Evolutionary conservation across 1,140 invertebrate genomes (phyloP), one percentile per base, ranked within the genome.

Genomic region (Triops cancriformis): DNA sequence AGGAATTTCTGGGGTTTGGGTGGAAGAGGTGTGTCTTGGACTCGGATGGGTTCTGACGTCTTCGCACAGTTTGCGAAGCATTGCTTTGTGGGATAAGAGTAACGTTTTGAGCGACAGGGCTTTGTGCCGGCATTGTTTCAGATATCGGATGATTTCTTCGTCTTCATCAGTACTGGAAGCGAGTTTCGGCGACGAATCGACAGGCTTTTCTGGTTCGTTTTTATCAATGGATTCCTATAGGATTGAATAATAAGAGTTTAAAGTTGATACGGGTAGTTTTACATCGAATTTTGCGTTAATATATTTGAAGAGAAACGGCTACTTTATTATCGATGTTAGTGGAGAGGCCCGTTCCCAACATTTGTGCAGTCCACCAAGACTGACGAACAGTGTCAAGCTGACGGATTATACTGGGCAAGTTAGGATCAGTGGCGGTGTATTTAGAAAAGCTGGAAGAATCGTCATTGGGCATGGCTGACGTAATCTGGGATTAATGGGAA

Each of bases 381-480:
- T 64, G 51, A 64, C 51, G 51, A 64, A 64, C 51, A 64, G 51
- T 64, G n/a, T 64, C 51, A 64, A 64, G 51, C n/a, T 64, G 51
- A n/a, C 51, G 14, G 14, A 64, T 18, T 23, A 64, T 64, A 18
- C 51, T 64, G 51, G 51, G 51, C 51, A 64, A 23, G 51, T 64
- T 64, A 64, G 51, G 9, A 23, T 64, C 51, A 64, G 51, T n/a
- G 23, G 6, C 5, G 23, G 51, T 64, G n/a, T 1, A 7, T 64
- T 64, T 64, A 64, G 51, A n/a, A n/a, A 64, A 23, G n/a, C 51
- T 64, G 23, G 51, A 23, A 64, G 51, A 64, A 23, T 64, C 51
- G 51, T 64, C 51, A 64, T 18, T 64, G 14, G 6, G n/a, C 51
- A 64, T 4, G 51, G n/a, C 51, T 64, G 51, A 64, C 51, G 51